Percentiles rank a stretch among this genome's conserved stretches.
These are phyloP conservation scores for Tetramorium alpestre DNA, from an alignment of 1,140 invertebrate genomes.

Conservation along the genomic window DNA sequence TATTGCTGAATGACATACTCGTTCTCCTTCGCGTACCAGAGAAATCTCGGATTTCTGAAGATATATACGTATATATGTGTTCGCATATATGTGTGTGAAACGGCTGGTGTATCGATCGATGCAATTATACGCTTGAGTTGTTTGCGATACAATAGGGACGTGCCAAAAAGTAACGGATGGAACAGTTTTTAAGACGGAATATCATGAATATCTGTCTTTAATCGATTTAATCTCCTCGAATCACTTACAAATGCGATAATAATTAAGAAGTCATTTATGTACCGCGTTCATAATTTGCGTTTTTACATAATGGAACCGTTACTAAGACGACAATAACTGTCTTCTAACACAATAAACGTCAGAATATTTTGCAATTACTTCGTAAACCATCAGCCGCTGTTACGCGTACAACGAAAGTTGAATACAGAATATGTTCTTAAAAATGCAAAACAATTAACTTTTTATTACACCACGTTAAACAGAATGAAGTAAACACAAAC, in stretches of 20 bases:
- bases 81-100: background rate
- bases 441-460: conserved; percentile 43
- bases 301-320: background rate
- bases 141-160: conserved; percentile 1
- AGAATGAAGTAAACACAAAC: background rate
- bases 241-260: background rate
- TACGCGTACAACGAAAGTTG: background rate
- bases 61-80: background rate
- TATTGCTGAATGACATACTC: background rate
- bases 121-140: conserved; percentile 43
- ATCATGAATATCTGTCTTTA: background rate
- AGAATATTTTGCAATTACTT: conserved; percentile 17
- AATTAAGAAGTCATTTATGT: background rate
- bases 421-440: background rate
- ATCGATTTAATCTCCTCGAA: background rate
- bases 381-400: background rate
- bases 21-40: background rate
- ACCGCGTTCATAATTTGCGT: background rate
- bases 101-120: conserved; percentile 24
- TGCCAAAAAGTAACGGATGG: background rate
- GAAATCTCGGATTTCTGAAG: conserved; percentile 27
- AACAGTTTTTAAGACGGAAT: conserved; percentile 13
- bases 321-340: background rate
- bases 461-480: background rate
- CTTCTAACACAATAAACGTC: background rate